Evolutionary conservation across 2,888 invertebrate species (phyloP).

Genomic region (Cataglyphis livida): DNA sequence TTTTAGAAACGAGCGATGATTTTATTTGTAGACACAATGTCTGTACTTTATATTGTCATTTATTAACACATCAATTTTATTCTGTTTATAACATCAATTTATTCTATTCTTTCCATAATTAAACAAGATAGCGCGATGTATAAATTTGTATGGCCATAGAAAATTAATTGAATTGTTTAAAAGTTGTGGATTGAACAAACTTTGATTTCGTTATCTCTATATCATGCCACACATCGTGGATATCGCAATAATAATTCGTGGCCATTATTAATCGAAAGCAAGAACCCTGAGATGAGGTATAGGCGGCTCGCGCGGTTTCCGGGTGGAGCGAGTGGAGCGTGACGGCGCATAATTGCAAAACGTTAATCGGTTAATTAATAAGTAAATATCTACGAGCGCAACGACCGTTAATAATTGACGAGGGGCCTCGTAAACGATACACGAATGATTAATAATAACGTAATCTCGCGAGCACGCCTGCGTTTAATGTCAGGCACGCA

Average conservation of each 20-base stretch:
- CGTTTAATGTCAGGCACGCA: constrained; percentile 40
- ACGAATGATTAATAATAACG: constrained; percentile 50
- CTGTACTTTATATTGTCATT: neutral
- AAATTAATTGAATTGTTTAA: constrained; percentile 34
- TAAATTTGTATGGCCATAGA: neutral
- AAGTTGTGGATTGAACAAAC: constrained; percentile 4
- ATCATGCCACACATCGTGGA: neutral
- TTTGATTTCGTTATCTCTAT: neutral
- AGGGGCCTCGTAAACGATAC: constrained; percentile 49
- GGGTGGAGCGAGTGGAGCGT: constrained; percentile 47
- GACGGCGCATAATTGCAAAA: constrained; percentile 52
- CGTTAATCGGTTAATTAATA: constrained; percentile 59
- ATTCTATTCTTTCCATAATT: neutral
- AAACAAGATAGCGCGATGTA: neutral
- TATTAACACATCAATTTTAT: neutral
- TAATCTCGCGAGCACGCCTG: constrained; percentile 29
- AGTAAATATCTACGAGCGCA: constrained; percentile 59
- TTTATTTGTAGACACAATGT: neutral
- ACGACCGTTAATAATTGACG: constrained; percentile 50
- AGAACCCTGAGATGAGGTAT: constrained; percentile 43
- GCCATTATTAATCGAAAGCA: constrained; percentile 41
- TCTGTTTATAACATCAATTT: neutral
- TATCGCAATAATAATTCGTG: constrained; percentile 48
- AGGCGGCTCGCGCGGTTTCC: constrained; percentile 27
- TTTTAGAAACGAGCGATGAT: neutral